These are phyloP conservation scores for Mesoligia furuncula DNA, from an alignment of 2,888 invertebrate species.

Conservation along the genomic window DNA sequence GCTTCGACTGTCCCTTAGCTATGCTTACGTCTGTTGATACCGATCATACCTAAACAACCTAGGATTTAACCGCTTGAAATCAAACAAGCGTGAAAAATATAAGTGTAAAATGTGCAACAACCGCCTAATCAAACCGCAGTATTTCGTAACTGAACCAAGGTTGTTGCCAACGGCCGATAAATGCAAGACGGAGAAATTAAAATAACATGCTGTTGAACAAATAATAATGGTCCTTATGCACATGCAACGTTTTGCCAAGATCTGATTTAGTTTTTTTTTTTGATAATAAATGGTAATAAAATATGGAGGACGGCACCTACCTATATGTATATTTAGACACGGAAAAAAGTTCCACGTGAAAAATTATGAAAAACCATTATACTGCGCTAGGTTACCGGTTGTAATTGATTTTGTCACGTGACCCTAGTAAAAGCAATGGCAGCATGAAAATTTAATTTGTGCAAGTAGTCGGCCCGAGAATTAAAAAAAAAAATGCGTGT, in stretches of 20 bases:
- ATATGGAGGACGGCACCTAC: too few species aligned
- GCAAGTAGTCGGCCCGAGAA: not conserved
- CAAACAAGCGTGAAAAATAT: not conserved
- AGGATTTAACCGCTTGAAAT: not conserved
- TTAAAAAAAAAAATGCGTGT: conserved; percentile 8
- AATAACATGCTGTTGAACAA: conserved; percentile 6
- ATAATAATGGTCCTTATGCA: not conserved
- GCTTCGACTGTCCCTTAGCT: not conserved
- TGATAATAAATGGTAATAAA: too few species aligned
- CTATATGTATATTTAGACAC: too few species aligned
- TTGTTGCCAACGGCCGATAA: conserved; percentile 39
- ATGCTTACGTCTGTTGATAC: not conserved
- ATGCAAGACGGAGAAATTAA: conserved; percentile 14
- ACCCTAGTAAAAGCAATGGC: conserved; percentile 31
- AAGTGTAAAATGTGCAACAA: conserved; percentile 23
- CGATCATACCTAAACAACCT: not conserved
- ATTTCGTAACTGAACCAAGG: conserved; percentile 55
- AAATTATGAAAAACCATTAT: conserved; percentile 16
- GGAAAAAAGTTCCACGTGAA: conserved; percentile 18
- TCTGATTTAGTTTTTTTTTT: not conserved
- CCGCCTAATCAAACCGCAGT: conserved; percentile 16
- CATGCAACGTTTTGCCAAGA: not conserved
- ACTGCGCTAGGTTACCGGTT: conserved; percentile 19
- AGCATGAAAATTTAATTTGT: conserved; percentile 48
- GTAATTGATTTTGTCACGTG: conserved; percentile 55